A percentile compares a stretch with the other conserved stretches of the same genome.
These are phyloP conservation scores for Ophion slaviceki DNA, from an alignment of 2,888 invertebrate genomes.

Conservation along the genomic window DNA sequence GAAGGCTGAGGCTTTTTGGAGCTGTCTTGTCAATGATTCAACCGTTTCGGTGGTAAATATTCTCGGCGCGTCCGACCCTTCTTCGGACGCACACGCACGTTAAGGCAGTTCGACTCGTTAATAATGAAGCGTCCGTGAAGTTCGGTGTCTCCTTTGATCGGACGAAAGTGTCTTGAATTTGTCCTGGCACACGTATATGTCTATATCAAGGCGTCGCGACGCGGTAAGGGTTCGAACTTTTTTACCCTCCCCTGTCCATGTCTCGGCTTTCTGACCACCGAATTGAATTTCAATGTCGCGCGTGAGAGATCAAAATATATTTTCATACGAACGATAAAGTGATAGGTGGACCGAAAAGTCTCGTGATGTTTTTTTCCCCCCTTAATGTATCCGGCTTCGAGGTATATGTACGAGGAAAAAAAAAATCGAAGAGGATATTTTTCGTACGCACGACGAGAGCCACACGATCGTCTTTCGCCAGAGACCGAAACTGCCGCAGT, in stretches of 20 bases:
- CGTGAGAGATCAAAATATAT: conserved; percentile 27
- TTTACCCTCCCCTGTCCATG: not conserved
- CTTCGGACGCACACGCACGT: conserved; percentile 12
- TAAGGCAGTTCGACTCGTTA: conserved; percentile 33
- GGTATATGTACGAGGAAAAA: not conserved
- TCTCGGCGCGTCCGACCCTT: conserved; percentile 47
- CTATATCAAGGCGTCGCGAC: not conserved
- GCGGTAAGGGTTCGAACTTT: not conserved
- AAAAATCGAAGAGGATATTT: conserved; percentile 25
- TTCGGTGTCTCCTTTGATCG: conserved; percentile 49
- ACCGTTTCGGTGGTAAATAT: conserved; percentile 37
- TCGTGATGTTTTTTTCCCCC: not conserved
- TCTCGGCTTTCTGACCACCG: conserved; percentile 24
- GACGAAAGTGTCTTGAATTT: conserved; percentile 35
- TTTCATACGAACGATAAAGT: conserved; percentile 29
- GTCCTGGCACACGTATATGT: not conserved
- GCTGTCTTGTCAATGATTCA: conserved; percentile 60
- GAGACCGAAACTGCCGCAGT: conserved; percentile 23
- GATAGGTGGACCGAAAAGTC: conserved; percentile 1
- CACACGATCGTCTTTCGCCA: conserved; percentile 38
- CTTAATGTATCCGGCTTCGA: conserved; percentile 11
- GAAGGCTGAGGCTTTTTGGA: conserved; percentile 21
- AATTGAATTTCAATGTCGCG: conserved; percentile 43
- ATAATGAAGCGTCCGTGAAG: conserved; percentile 49
- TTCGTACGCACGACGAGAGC: not conserved